Evolutionary conservation across 2,888 invertebrate species (phyloP), one percentile per base, ranked within the genome.

Genomic region (Limnephilus auricula): DNA sequence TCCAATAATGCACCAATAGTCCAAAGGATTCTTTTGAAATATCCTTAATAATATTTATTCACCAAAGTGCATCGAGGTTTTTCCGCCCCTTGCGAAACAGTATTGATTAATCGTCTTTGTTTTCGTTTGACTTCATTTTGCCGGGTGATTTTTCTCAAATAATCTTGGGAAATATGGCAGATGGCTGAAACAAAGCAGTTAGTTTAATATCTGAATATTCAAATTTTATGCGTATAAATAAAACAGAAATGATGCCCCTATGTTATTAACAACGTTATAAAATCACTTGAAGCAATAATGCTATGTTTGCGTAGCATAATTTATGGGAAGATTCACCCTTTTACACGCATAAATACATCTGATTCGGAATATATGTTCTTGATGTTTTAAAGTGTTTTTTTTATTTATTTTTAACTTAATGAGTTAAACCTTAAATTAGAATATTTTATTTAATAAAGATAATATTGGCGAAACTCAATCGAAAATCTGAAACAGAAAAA

Each of bases 101-200:
- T 85, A 32, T 80, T 85, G 37, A 37, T 85, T 85, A 85, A 37
- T 85, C 5, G 15, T 45, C 84, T n/a, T 12, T 85, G 84, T 85
- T 40, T 85, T 40, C 84, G 30, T 85, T 45, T n/a, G 45, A 40
- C 45, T 84, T 40, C 37, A 85, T 40, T 85, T 30, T 37, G 45
- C 40, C 84, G 30, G 40, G 30, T 5, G 30, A 40, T 25, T 85
- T 85, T 40, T 40, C 45, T 40, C 37, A 30, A 85, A 85, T 37
- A 37, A 34, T 30, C 45, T n/a, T 85, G 84, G 40, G 84, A 85
- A 84, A 84, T 32, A 37, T 3, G 34, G 34, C 83, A 84, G 37
- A 32, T 80, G 80, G 31, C 80, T 80, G 13, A 80, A 80, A 32
- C 80, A 25, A 65, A 65, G 65, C 65, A 65, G 65, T 65, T 65